Percentiles rank a stretch among this genome's conserved stretches.
These are phyloP conservation scores for Drosophila paracracens DNA, from an alignment of 2,888 invertebrate genomes.

Conservation along the genomic window DNA sequence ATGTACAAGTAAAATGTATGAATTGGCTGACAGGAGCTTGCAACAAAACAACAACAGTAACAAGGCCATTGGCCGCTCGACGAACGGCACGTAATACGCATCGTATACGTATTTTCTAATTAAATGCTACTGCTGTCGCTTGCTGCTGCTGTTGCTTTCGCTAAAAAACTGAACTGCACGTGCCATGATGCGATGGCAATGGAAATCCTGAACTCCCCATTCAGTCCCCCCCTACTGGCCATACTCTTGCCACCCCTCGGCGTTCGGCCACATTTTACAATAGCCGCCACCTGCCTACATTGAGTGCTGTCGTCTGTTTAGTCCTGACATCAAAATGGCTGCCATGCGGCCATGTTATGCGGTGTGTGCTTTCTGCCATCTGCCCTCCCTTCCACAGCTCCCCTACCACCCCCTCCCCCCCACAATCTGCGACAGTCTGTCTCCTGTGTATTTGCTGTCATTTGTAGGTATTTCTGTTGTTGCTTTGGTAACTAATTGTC, in stretches of 20 bases:
- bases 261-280: conserved; percentile 5
- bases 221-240: neutral
- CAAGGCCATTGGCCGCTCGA: neutral
- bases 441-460: conserved; percentile 73
- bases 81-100: conserved; percentile 60
- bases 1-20: conserved; percentile 67
- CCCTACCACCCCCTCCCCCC: neutral
- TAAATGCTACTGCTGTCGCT: conserved; percentile 50
- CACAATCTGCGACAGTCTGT: conserved; percentile 17
- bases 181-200: conserved; percentile 49
- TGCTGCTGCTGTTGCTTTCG: conserved; percentile 11
- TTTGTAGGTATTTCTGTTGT: conserved; percentile 79
- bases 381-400: neutral
- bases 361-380: conserved; percentile 28
- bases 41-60: conserved; percentile 1
- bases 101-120: conserved; percentile 77
- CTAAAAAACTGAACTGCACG: conserved; percentile 69
- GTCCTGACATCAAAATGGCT: conserved; percentile 75
- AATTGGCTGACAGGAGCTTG: conserved; percentile 63
- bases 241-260: neutral
- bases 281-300: conserved; percentile 45
- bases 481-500: conserved; percentile 79
- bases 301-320: conserved; percentile 47
- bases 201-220: neutral
- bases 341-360: conserved; percentile 65